Evolutionary conservation across 2,113 vertebrate genomes (phyloP), one percentile per base, ranked within the genome.

Genomic region (Bettongia penicillata): DNA sequence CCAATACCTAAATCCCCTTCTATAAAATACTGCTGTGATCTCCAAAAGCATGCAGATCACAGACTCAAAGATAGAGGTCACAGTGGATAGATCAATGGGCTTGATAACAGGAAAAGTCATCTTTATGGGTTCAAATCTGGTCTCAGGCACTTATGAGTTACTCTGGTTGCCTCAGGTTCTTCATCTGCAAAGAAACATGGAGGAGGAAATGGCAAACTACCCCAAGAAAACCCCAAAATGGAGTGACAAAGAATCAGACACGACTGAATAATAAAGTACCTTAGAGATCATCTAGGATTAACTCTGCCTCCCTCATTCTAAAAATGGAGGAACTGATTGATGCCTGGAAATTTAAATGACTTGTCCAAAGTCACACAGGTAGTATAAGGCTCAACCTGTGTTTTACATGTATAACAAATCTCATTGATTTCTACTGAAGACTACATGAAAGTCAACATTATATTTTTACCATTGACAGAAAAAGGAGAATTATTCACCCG

Each of bases 331-430:
- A 37, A 92, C 51, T 93, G 92, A 89, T 47, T 93, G 92, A 89
- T 47, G 16, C 19, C 16, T 43, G 68, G 16, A 43, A 43, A 53
- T 55, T 1, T 25, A 57, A 93, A 31, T 51, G 57, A 53, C 77
- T 90, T 89, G 24, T 47, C 93, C 51, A 91, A 96, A 51, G 89
- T 50, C 53, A 53, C 10, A 53, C 93, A 50, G 61, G 43, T 50
- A 8, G 89, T 90, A 5, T 55, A 9, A 50, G 47, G 53, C 57
- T 97, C 24, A 90, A 93, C 43, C 53, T 90, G 51, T 77, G 51
- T 77, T 96, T 93, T 89, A 94, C 28, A 51, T 95, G n/a, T 77
- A 92, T 89, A 95, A 94, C 8, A 28, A 93, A n/a, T 3, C 93
- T 47, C 93, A 51, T 37, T 26, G 24, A 11, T 68, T 93, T 96